Conservation (phyloP, 53 echinoderm and acorn worm species). For the Luidia sarsii region DNA sequence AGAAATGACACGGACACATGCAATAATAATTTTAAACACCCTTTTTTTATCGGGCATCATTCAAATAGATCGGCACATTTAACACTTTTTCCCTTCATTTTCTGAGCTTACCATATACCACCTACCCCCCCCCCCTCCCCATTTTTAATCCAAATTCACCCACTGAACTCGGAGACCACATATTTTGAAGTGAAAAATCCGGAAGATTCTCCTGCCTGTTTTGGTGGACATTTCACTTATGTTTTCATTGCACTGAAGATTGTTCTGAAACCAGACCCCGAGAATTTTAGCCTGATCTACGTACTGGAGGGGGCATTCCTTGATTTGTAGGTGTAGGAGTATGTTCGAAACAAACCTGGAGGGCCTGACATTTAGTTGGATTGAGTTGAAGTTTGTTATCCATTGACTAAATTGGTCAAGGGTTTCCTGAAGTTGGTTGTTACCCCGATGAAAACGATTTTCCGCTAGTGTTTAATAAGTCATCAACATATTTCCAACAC, state of each 20-base stretch:
- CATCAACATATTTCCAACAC: not conserved
- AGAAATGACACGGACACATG: no score
- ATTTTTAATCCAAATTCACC: no score
- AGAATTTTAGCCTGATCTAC: slow-evolving; percentile 11
- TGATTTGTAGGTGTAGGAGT: not conserved
- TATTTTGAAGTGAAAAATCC: no score
- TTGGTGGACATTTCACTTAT: not conserved
- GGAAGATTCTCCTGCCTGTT: no score
- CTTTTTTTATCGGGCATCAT: no score
- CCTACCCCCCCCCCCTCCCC: no score
- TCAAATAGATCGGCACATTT: no score
- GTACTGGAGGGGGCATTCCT: slow-evolving; percentile 7
- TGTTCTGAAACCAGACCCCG: slow-evolving; percentile 22
- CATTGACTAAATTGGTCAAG: slow-evolving; percentile 26
- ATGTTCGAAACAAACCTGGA: not conserved
- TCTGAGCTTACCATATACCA: no score
- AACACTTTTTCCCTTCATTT: no score
- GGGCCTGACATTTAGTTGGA: slow-evolving; percentile 10
- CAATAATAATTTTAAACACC: no score
- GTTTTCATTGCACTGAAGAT: slow-evolving; percentile 19
- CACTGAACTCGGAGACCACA: no score
- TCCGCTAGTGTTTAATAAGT: slow-evolving; percentile 14
- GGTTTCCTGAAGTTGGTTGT: not conserved
- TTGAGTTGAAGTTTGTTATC: slow-evolving; percentile 17
- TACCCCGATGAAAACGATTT: not conserved